Percentiles rank a stretch among this genome's conserved stretches.
Evolutionary conservation across 53 echinoderm and acorn worm genomes (phyloP).

Genomic region (Luidia sarsii): DNA sequence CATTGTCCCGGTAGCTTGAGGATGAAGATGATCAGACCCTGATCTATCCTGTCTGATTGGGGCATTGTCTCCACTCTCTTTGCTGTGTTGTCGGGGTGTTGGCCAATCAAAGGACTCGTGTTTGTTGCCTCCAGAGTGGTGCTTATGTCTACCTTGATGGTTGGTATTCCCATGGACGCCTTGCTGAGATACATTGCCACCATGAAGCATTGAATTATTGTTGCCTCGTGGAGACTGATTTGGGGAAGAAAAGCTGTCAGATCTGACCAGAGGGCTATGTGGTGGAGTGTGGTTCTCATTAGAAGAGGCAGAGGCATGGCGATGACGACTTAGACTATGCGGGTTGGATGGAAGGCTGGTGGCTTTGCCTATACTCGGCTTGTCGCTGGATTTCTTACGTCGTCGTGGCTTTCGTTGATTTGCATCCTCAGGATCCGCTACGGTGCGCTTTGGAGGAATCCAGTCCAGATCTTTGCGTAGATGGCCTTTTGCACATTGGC

Average conservation of each 20-base stretch:
- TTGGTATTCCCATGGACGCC: slow-evolving; percentile 9
- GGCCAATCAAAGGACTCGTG: slow-evolving; percentile 43
- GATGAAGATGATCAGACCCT: background rate
- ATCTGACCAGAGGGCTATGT: slow-evolving; percentile 65
- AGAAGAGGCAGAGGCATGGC: slow-evolving; percentile 93
- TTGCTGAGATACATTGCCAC: background rate
- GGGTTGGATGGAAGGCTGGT: slow-evolving; percentile 67
- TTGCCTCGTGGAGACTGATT: slow-evolving; percentile 44
- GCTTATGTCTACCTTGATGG: slow-evolving; percentile 23
- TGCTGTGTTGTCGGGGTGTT: slow-evolving; percentile 19
- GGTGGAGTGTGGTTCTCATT: slow-evolving; percentile 84
- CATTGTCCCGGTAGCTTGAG: background rate
- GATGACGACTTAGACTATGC: slow-evolving; percentile 57
- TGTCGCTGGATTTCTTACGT: slow-evolving; percentile 93
- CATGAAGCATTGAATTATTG: background rate
- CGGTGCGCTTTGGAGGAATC: slow-evolving; percentile 77
- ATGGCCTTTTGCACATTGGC: slow-evolving; percentile 94
- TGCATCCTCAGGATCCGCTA: slow-evolving; percentile 56
- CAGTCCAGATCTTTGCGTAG: slow-evolving; percentile 98
- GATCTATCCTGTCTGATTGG: background rate
- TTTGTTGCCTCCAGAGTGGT: slow-evolving; percentile 24
- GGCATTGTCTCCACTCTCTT: background rate
- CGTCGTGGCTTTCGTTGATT: slow-evolving; percentile 73
- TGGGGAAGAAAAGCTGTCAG: slow-evolving; percentile 34
- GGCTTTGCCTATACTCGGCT: slow-evolving; percentile 96